phyloP scores from a whole-genome alignment of 2,113 vertebrate genomes.

The Nycticryphes semicollaris region DNA sequence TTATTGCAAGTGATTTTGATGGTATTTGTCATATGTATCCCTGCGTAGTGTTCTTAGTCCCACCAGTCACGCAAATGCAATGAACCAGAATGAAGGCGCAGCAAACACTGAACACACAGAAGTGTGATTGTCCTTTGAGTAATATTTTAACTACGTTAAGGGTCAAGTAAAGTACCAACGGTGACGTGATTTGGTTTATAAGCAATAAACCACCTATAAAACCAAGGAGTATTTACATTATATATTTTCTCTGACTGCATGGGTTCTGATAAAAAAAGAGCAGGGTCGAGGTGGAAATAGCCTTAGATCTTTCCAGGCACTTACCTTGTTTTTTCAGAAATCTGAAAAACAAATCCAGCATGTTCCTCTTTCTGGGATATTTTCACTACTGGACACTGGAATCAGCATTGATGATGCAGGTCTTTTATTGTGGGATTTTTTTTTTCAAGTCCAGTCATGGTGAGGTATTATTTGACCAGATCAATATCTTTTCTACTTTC shows the following conservation, averaged over 20 bases:
- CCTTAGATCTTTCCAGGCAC: background rate
- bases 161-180: background rate
- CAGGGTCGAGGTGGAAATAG: background rate
- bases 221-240: background rate
- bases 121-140: background rate
- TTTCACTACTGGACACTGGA: background rate
- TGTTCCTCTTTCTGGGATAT: background rate
- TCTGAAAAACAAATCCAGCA: background rate
- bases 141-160: background rate
- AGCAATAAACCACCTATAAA: slow-evolving; percentile 21
- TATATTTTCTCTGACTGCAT: background rate
- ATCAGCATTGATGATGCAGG: background rate
- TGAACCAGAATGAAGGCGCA: background rate
- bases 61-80: background rate
- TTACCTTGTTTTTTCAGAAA: background rate
- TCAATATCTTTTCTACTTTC: background rate
- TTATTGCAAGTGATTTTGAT: background rate
- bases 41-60: background rate
- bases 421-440: background rate
- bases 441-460: background rate
- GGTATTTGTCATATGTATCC: background rate
- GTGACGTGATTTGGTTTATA: background rate
- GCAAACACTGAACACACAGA: background rate
- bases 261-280: background rate
- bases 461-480: background rate